Base-by-base conservation (phyloP, 1,140 invertebrate genomes). In the Lordiphosa stackelbergi region DNA sequence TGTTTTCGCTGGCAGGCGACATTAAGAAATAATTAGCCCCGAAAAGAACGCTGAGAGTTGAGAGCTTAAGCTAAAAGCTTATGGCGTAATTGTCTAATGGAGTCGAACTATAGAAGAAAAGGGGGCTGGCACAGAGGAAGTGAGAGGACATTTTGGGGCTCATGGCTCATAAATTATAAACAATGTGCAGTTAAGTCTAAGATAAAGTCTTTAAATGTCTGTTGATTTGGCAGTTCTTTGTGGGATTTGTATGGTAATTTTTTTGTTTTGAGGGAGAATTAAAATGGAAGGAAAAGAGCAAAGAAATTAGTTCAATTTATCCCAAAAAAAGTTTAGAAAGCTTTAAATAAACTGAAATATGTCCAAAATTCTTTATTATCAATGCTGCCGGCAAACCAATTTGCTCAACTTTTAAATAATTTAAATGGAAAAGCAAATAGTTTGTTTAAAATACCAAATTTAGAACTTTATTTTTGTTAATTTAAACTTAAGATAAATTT, bases 21-120 rank as follows among this genome's bases (percentile, higher is more conserved):
- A 79, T 79, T 79, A 70, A 48, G 75, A 81, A 81, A 75, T 81
- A 81, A 81, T 81, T 81, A 81, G 62, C 62, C 58, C 51, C 13
- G 12, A 61, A 57, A 56, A 57, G 56, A 68, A 62, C 59, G 58
- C 19, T 57, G 53, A 34, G n/a, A 48, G 53, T 40, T 45, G 13
- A 40, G 19, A 46, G 19, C 22, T 13, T 46, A 63, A 63, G 65
- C 73, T 71, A 63, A 77, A 66, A 78, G 69, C 74, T 63, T 61
- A 73, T 78, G 73, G 59, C 66, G 73, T 65, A 78, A 79, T 77
- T 69, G 73, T 73, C 74, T 68, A 73, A 52, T 79, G 59, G 69
- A 63, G 53, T 63, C 64, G 53, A 69, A 59, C 60, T 55, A 70
- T 43, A 54, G 53, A 56, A 54, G 12, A 52, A 45, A 58, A 31